A percentile compares a stretch with the other conserved stretches of the same genome.
These are phyloP conservation scores for Dolichopus griseipennis DNA, from an alignment of 2,888 invertebrate species.

Conservation along the genomic window DNA sequence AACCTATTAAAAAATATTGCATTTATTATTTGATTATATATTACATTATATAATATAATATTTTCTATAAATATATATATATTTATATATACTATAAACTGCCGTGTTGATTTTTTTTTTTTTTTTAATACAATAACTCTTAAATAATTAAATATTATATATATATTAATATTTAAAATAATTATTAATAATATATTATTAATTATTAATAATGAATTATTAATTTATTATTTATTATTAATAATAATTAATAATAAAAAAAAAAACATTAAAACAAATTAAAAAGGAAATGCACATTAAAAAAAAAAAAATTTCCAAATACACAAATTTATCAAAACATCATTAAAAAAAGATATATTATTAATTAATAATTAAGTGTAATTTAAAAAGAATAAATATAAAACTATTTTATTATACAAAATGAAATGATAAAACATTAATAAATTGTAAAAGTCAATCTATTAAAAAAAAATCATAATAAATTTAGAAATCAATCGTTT, in stretches of 20 bases:
- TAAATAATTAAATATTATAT: background rate
- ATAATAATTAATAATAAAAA: background rate
- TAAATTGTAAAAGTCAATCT: background rate
- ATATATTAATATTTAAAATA: background rate
- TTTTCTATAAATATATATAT: background rate
- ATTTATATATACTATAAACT: background rate
- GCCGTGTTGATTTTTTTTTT: constrained; percentile 1
- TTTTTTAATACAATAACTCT: background rate
- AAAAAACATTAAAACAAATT: background rate
- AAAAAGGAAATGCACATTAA: background rate
- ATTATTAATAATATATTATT: too few relatives aligned
- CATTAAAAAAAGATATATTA: background rate
- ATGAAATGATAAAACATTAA: background rate
- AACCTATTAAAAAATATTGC: background rate
- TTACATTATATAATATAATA: background rate
- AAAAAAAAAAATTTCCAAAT: constrained; percentile 3
- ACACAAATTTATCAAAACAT: background rate
- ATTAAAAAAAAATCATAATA: background rate
- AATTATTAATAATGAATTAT: background rate
- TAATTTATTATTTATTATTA: too few relatives aligned
- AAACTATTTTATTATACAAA: background rate
- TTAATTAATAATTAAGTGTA: background rate
- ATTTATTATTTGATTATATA: background rate
- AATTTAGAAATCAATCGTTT: background rate
- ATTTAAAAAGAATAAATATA: background rate